phyloP scores from a whole-genome alignment of 2,113 vertebrate genomes.

The Calypte anna region DNA sequence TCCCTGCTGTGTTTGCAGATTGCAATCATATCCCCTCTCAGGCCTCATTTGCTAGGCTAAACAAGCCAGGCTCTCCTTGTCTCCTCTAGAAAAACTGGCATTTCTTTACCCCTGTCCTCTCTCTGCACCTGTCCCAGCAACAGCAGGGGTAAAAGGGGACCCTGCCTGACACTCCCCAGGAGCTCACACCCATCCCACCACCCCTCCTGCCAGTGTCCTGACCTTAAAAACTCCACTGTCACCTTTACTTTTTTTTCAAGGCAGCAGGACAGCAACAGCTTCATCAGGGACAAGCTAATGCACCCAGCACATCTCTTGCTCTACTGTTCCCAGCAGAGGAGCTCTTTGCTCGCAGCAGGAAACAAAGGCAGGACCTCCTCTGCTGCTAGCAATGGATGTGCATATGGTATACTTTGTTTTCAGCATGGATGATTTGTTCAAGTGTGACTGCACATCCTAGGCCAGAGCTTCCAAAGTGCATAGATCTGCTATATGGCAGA shows the following conservation, averaged over 20 bases:
- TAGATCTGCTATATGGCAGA: neutral
- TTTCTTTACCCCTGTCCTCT: neutral
- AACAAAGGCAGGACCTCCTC: neutral
- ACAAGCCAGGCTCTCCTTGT: neutral
- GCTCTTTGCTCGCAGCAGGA: neutral
- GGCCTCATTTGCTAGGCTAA: neutral
- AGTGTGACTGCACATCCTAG: neutral
- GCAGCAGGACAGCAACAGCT: neutral
- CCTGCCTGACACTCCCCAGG: neutral
- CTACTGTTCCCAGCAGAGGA: neutral
- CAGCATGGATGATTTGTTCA: neutral
- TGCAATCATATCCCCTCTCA: neutral
- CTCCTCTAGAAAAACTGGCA: neutral
- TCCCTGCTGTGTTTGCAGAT: neutral
- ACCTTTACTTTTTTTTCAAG: accelerated
- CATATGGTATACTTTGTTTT: neutral
- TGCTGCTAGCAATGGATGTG: neutral
- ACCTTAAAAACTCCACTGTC: neutral
- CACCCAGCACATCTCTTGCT: neutral
- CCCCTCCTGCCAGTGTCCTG: neutral
- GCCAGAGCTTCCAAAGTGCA: neutral
- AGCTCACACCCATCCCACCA: neutral
- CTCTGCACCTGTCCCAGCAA: neutral
- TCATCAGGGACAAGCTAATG: accelerated
- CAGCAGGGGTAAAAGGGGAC: neutral